These are phyloP conservation scores for Garra rufa DNA, from an alignment of 2,113 vertebrate genomes.

Conservation along the genomic window DNA sequence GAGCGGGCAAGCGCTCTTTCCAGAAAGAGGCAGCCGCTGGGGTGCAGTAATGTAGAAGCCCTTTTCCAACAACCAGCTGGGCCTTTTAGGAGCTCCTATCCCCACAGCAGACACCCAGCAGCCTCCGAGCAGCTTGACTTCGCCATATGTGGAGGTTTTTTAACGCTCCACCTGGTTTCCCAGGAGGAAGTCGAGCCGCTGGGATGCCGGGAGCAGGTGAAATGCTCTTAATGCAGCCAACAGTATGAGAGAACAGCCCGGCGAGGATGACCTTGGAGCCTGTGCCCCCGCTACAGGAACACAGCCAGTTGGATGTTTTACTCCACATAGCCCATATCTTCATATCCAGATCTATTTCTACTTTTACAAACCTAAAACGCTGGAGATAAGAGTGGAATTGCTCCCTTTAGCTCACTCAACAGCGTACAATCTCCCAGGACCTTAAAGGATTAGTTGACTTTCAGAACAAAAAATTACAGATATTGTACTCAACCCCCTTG, in stretches of 20 bases:
- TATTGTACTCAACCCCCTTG: too few relatives aligned
- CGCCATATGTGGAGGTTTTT: constrained; percentile 99
- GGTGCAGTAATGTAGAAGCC: constrained; percentile 99
- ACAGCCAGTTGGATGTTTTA: constrained; percentile 67
- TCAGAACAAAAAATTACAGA: too few relatives aligned
- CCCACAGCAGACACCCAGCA: constrained; percentile 98
- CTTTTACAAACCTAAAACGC: constrained; percentile 34
- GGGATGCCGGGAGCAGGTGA: constrained; percentile 99
- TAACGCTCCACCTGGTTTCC: constrained; percentile 92
- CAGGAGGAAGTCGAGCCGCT: constrained; percentile 86
- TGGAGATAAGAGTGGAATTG: background rate
- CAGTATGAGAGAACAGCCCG: constrained; percentile 93
- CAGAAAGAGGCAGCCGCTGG: constrained; percentile 97
- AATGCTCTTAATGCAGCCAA: constrained; percentile 99
- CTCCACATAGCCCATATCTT: constrained; percentile 34
- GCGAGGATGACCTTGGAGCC: constrained; percentile 94
- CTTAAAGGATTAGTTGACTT: too few relatives aligned
- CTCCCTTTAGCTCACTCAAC: background rate
- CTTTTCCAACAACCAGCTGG: constrained; percentile 99
- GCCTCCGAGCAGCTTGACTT: constrained; percentile 98
- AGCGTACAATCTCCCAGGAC: background rate
- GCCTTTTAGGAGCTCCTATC: constrained; percentile 98
- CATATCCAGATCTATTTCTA: constrained; percentile 72
- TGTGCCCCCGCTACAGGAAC: constrained; percentile 80
- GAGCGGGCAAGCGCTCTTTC: constrained; percentile 95